phyloP scores from a whole-genome alignment of 2,113 vertebrate genomes.

The Leptocoma aspasia region DNA sequence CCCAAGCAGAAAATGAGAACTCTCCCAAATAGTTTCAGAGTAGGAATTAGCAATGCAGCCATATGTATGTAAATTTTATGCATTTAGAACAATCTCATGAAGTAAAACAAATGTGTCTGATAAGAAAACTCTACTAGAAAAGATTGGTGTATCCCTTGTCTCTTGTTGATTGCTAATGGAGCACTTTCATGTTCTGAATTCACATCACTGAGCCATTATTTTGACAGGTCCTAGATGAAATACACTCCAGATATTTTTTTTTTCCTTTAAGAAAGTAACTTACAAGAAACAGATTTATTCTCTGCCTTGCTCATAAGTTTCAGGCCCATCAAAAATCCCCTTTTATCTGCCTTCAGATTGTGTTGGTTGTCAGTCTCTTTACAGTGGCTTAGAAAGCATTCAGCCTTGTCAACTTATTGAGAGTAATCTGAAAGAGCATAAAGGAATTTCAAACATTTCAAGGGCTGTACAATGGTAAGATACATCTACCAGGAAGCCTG shows the following conservation, averaged over 20 bases:
- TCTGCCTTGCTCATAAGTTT: constrained; percentile 42
- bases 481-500: not conserved
- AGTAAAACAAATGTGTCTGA: constrained; percentile 57
- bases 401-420: constrained; percentile 44
- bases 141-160: constrained; percentile 43
- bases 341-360: constrained; percentile 65
- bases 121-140: constrained; percentile 17
- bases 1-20: not conserved
- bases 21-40: not conserved
- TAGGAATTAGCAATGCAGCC: constrained; percentile 15
- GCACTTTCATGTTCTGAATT: constrained; percentile 52
- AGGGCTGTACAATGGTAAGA: not conserved
- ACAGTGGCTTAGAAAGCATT: not conserved
- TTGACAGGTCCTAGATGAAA: constrained; percentile 56
- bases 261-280: constrained; percentile 41
- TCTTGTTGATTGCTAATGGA: constrained; percentile 58
- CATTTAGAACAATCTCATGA: constrained; percentile 55
- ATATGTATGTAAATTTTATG: constrained; percentile 48
- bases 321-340: constrained; percentile 36
- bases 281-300: constrained; percentile 40
- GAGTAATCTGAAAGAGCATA: not conserved
- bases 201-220: constrained; percentile 51
- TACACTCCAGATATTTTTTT: constrained; percentile 17
- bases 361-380: constrained; percentile 61
- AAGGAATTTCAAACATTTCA: constrained; percentile 32